Base-by-base conservation (phyloP, 2,888 invertebrate species). In the Microctonus aethiopoides region DNA sequence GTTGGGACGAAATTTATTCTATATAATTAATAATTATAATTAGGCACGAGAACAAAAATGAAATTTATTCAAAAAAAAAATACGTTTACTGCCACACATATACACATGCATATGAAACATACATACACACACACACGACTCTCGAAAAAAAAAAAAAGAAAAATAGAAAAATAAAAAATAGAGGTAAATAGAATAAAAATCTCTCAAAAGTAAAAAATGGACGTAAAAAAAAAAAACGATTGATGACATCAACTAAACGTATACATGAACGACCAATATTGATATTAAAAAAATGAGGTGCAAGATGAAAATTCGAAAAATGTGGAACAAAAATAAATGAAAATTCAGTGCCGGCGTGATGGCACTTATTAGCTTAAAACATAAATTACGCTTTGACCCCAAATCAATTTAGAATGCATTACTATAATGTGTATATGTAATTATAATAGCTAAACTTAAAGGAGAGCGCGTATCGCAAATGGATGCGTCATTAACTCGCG, bases 21-120 rank as follows among this genome's bases (percentile, higher is more conserved):
- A 71, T 64, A 65, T 72, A 66, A 60, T 56, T 51, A 63, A n/a
- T 24, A 41, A 67, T 52, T 29, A 57, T n/a, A 52, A n/a, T n/a
- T 62, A 36, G 36, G 51, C n/a, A n/a, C n/a, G n/a, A n/a, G n/a
- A n/a, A n/a, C n/a, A n/a, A n/a, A n/a, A n/a, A n/a, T n/a, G n/a
- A n/a, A n/a, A n/a, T n/a, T n/a, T n/a, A n/a, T n/a, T n/a, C n/a
- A 26, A 56, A 32, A 10, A 54, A 20, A 46, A 20, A 46, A 46
- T 46, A 46, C 39, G 52, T 39, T 54, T 51, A 22, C 24, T 29
- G 36, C 24, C 60, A 29, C 24, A 29, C 41, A 34, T 29, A 29
- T 29, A 29, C 29, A 29, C 29, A 29, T 7, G 7, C 29, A 29
- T 29, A 29, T 7, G n/a, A 29, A 29, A 29, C 7, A 70, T 46